phyloP scores from a whole-genome alignment of 2,797 vertebrate genomes.

The Pantherophis alleghaniensis region DNA sequence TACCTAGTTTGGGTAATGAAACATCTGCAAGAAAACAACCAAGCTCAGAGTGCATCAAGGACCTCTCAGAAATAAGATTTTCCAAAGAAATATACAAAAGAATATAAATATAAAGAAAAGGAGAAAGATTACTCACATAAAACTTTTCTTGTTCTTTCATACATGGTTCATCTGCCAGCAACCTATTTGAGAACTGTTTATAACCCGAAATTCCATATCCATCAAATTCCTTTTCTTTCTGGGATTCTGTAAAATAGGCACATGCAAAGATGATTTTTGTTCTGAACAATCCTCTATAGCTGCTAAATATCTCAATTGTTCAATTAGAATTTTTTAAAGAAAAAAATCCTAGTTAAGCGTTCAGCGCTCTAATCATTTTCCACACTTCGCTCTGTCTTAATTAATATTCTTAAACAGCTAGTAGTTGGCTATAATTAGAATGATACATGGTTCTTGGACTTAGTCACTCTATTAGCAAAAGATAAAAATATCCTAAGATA shows the following conservation, averaged over 20 bases:
- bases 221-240: not conserved
- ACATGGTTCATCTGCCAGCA: too few relatives aligned
- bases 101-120: not conserved
- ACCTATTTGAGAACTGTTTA: not conserved
- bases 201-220: not conserved
- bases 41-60: not conserved
- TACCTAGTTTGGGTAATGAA: not conserved
- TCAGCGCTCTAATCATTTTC: slow-evolving; percentile 33
- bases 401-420: slow-evolving; percentile 37
- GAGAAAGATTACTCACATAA: not conserved
- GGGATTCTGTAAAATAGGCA: slow-evolving; percentile 31
- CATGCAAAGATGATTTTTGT: slow-evolving; percentile 51
- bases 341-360: slow-evolving; percentile 37
- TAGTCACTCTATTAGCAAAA: slow-evolving; percentile 43
- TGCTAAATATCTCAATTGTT: slow-evolving; percentile 48
- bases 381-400: slow-evolving; percentile 50
- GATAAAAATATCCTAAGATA: not conserved
- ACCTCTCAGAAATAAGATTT: not conserved
- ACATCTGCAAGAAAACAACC: not conserved
- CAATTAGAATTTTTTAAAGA: not conserved
- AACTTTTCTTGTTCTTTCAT: not conserved
- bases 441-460: slow-evolving; percentile 36
- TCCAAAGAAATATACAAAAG: not conserved
- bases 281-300: slow-evolving; percentile 43
- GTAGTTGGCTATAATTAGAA: slow-evolving; percentile 52